Evolutionary conservation across 1,140 invertebrate genomes (phyloP).

Genomic region (Papilio dardanus): DNA sequence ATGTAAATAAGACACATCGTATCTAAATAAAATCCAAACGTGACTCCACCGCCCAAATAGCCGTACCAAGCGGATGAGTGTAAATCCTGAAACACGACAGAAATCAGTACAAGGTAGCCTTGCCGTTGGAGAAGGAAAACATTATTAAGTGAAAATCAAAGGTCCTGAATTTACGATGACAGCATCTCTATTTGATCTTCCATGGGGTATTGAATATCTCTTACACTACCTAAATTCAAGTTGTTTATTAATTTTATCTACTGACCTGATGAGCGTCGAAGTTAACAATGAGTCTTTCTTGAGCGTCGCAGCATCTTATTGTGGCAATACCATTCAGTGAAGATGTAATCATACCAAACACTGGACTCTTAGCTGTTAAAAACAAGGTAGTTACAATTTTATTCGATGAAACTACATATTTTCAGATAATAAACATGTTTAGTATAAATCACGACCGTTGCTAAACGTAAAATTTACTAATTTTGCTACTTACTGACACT

Average conservation of each 20-base stretch:
- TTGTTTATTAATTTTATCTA: not conserved
- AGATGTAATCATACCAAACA: slow-evolving; percentile 90
- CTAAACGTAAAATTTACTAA: not conserved
- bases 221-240: too few species aligned
- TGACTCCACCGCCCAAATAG: slow-evolving; percentile 63
- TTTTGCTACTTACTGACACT: slow-evolving; percentile 85
- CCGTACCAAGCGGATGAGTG: slow-evolving; percentile 75
- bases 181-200: too few species aligned
- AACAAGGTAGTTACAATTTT: slow-evolving; percentile 45
- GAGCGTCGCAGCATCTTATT: slow-evolving; percentile 86
- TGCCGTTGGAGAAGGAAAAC: too few species aligned
- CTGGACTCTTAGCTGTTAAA: slow-evolving; percentile 88
- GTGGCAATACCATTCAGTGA: slow-evolving; percentile 89
- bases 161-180: too few species aligned
- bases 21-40: slow-evolving; percentile 76
- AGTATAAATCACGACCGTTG: slow-evolving; percentile 8
- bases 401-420: not conserved
- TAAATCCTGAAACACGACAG: slow-evolving; percentile 69
- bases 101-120: too few species aligned
- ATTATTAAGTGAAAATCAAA: too few species aligned
- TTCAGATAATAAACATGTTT: not conserved
- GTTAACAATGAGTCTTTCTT: slow-evolving; percentile 85
- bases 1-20: slow-evolving; percentile 70
- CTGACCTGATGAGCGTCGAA: slow-evolving; percentile 86
- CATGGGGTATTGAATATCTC: too few species aligned